Conservation (phyloP, 2,797 vertebrate species). For the Coccyzus lansbergi region DNA sequence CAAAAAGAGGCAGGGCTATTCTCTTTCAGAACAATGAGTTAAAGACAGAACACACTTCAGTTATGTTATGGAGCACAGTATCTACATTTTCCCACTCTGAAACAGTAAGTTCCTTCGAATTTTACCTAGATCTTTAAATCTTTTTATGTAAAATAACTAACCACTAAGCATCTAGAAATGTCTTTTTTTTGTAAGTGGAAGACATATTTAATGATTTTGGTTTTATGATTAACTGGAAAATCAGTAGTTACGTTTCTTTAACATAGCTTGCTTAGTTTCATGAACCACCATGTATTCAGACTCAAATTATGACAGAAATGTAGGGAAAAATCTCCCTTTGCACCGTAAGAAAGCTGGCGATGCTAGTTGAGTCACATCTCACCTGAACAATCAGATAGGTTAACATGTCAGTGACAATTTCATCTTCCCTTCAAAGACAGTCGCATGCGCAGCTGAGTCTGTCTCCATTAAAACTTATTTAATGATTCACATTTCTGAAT, state of each 20-base stretch:
- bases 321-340: not conserved
- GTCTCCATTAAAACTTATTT: not conserved
- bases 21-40: not conserved
- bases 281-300: not conserved
- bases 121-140: not conserved
- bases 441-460: not conserved
- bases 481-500: not conserved
- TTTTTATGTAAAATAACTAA: not conserved
- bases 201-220: fast-evolving
- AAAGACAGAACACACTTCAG: not conserved
- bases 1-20: not conserved
- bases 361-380: not conserved
- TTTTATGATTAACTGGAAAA: not conserved
- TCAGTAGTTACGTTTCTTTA: not conserved
- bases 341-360: not conserved
- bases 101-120: not conserved
- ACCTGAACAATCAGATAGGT: not conserved
- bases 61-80: not conserved
- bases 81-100: not conserved
- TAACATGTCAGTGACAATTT: not conserved
- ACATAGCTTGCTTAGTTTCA: not conserved
- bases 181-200: not conserved
- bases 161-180: not conserved
- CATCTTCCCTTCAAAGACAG: not conserved
- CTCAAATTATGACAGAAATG: not conserved